phyloP scores from a whole-genome alignment of 2,888 invertebrate species.

The Pardosa pseudoannulata region DNA sequence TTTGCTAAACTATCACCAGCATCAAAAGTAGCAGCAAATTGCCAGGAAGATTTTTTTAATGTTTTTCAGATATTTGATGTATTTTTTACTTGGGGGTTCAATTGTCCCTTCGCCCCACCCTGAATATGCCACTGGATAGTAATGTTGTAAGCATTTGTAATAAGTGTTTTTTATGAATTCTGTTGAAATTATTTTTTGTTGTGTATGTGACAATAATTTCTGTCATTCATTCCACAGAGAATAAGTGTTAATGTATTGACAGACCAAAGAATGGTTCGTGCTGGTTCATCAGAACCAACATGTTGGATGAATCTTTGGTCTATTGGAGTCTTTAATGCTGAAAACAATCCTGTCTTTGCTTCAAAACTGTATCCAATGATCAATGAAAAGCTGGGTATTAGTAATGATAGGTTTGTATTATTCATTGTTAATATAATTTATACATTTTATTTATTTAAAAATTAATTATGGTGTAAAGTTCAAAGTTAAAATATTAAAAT shows the following conservation, averaged over 20 bases:
- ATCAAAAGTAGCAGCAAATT: no score
- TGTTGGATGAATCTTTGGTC: slow-evolving; percentile 66
- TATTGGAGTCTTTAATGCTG: slow-evolving; percentile 60
- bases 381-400: slow-evolving; percentile 46
- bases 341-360: slow-evolving; percentile 60
- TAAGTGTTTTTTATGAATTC: background rate
- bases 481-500: no score
- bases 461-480: no score
- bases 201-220: background rate
- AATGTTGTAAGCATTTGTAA: no score
- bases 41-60: no score
- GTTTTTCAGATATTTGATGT: no score
- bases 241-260: slow-evolving; percentile 44
- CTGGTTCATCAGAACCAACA: slow-evolving; percentile 55
- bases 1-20: no score
- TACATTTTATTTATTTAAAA: no score
- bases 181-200: background rate
- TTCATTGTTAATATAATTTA: no score
- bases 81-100: no score
- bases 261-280: slow-evolving; percentile 52
- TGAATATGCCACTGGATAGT: no score
- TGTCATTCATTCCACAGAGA: slow-evolving; percentile 25
- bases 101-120: no score
- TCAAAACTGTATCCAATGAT: slow-evolving; percentile 58
- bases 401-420: slow-evolving; percentile 49